Percentiles rank a stretch among this genome's conserved stretches.
phyloP scores from a whole-genome alignment of 2,797 vertebrate genomes.

The Hylomyscus alleni region DNA sequence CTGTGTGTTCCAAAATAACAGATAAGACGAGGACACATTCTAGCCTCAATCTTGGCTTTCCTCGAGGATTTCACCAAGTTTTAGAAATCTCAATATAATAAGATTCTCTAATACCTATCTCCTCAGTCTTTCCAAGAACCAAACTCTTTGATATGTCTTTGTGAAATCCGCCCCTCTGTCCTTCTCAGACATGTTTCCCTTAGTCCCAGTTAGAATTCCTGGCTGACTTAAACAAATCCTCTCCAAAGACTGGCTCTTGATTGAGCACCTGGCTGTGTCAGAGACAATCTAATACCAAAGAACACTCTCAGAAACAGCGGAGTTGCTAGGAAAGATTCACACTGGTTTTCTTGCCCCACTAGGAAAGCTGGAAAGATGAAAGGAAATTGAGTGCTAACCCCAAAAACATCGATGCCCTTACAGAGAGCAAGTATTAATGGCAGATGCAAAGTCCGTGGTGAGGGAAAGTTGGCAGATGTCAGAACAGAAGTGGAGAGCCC shows the following conservation, averaged over 20 bases:
- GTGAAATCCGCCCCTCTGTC: background rate
- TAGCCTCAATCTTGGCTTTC: background rate
- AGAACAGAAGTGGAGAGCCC: background rate
- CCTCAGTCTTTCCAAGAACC: background rate
- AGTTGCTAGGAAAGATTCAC: background rate
- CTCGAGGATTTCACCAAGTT: background rate
- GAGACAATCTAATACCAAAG: background rate
- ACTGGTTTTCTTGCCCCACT: background rate
- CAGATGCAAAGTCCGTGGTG: background rate
- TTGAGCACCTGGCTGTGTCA: background rate
- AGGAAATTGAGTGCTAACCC: background rate
- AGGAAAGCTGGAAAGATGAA: background rate
- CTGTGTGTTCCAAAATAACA: background rate
- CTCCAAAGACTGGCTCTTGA: background rate
- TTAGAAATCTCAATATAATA: background rate
- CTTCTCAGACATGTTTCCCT: background rate
- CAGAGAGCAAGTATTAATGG: background rate
- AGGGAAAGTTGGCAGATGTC: background rate
- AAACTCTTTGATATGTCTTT: background rate
- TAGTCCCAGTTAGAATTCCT: background rate
- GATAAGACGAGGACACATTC: background rate
- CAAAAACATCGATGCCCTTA: background rate
- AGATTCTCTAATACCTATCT: background rate
- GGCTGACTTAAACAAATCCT: background rate
- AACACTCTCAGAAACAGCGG: background rate